Base-by-base conservation (phyloP, 2,113 vertebrate species). In the Tragelaphus scriptus region DNA sequence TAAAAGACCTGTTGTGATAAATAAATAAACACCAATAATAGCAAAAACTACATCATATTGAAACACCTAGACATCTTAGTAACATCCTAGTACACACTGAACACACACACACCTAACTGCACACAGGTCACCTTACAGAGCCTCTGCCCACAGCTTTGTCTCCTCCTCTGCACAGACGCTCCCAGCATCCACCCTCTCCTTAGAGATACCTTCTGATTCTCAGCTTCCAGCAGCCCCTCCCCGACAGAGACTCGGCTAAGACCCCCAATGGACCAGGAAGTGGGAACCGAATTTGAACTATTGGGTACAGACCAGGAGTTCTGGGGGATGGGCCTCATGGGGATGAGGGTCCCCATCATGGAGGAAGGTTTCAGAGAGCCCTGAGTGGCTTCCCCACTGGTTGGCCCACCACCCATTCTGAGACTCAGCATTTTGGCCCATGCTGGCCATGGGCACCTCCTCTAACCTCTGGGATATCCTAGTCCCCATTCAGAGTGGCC, bases 1-100 rank as follows among this genome's bases (percentile, higher is more conserved):
- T 99, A 98, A 98, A 97, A 98, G 89, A 98, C 97, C 94, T 0
- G 0, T 98, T 98, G 95, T 98, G 98, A 98, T 97, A 68, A 68
- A 36, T 58, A 58, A 58, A 58, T 36, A 36, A 68, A 68, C 65
- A 36, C 17, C 65, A 36, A 36, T 68, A 68, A 68, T 36, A 68
- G 65, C 65, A 36, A 68, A 36, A n/a, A 36, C 32, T 68, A 36
- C 65, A 11, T 36, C 17, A 68, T 11, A 68, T 2, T 68, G 65
- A n/a, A n/a, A 68, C 17, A 19, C 32, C 65, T 68, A n/a, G 65
- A 36, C 65, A 68, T 36, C 65, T 68, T 68, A 68, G 16, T 21
- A 36, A 21, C 65, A 68, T 21, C 32, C 65, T 36, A 36, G 65
- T 2, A 36, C n/a, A 36, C 17, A 36, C 65, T 36, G 65, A 36